Percentiles rank a stretch among this genome's conserved stretches.
Conservation (phyloP, 2,797 vertebrate species). For the Onychomys leucogaster region DNA sequence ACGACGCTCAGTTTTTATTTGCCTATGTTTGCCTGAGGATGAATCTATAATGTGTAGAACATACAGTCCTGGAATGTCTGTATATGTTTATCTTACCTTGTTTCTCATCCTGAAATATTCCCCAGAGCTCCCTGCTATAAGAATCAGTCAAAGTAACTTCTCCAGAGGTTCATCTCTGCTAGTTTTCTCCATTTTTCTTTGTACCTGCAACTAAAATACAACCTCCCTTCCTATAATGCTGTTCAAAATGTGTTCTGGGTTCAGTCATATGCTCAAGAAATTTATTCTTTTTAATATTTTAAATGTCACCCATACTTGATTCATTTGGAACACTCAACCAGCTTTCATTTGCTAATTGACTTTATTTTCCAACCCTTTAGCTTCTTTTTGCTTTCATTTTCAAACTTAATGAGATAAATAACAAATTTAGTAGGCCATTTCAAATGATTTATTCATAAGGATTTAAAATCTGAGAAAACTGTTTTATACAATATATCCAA, state of each 20-base stretch:
- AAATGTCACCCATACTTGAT: constrained; percentile 60
- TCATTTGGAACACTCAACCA: constrained; percentile 68
- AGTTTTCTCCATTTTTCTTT: constrained; percentile 75
- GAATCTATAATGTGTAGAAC: constrained; percentile 54
- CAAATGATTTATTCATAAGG: constrained; percentile 79
- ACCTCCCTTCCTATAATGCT: constrained; percentile 72
- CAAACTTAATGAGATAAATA: constrained; percentile 76
- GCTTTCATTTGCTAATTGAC: constrained; percentile 70
- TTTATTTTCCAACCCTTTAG: constrained; percentile 70
- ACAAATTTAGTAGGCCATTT: constrained; percentile 78
- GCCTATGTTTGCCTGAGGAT: constrained; percentile 67
- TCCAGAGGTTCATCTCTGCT: constrained; percentile 67
- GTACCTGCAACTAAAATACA: constrained; percentile 76
- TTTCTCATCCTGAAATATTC: constrained; percentile 73
- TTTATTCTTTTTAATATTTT: constrained; percentile 57
- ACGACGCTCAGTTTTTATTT: constrained; percentile 22
- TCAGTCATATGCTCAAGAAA: constrained; percentile 80
- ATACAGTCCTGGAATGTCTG: constrained; percentile 60
- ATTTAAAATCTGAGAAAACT: constrained; percentile 73
- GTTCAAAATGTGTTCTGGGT: constrained; percentile 79
- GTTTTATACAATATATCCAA: constrained; percentile 73
- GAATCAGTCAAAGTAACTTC: constrained; percentile 79
- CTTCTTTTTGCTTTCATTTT: constrained; percentile 70
- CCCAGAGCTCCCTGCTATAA: constrained; percentile 74
- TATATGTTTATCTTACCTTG: constrained; percentile 56